These are phyloP conservation scores for Tachystola acroxantha DNA, from an alignment of 2,888 invertebrate species.

Conservation along the genomic window DNA sequence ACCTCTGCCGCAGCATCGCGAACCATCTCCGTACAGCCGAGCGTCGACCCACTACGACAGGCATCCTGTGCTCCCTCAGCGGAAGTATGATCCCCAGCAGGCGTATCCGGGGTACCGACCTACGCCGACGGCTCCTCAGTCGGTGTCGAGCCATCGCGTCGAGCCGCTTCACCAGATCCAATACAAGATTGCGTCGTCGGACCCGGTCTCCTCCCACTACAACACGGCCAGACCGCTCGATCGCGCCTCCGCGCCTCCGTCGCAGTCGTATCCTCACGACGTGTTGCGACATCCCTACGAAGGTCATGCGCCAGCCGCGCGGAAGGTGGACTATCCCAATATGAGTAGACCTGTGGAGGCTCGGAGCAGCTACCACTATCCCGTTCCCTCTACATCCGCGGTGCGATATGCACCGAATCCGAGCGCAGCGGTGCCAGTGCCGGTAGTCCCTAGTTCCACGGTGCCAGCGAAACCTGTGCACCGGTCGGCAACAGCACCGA, in stretches of 20 bases:
- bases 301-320: slow-evolving; percentile 20
- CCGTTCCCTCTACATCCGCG: slow-evolving; percentile 56
- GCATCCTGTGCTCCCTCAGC: slow-evolving; percentile 45
- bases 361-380: slow-evolving; percentile 51
- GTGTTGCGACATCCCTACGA: slow-evolving; percentile 27
- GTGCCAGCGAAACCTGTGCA: slow-evolving; percentile 43
- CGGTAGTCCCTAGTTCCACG: slow-evolving; percentile 47
- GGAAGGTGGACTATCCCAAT: slow-evolving; percentile 48
- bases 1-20: slow-evolving; percentile 48
- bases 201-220: slow-evolving; percentile 49
- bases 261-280: slow-evolving; percentile 46
- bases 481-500: slow-evolving; percentile 45
- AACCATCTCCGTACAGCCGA: slow-evolving; percentile 52
- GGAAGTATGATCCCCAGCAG: slow-evolving; percentile 68
- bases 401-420: slow-evolving; percentile 45
- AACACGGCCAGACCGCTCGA: slow-evolving; percentile 48
- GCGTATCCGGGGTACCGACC: slow-evolving; percentile 66
- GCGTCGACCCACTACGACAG: slow-evolving; percentile 55
- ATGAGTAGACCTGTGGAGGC: slow-evolving; percentile 44
- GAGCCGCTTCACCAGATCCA: slow-evolving; percentile 50
- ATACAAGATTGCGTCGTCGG: slow-evolving; percentile 52
- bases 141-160: slow-evolving; percentile 52
- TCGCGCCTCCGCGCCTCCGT: slow-evolving; percentile 45
- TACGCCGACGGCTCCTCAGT: slow-evolving; percentile 37
- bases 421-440: slow-evolving; percentile 29